phyloP scores from a whole-genome alignment of 1,140 invertebrate species.

The Caenorhabditis briggsae region DNA sequence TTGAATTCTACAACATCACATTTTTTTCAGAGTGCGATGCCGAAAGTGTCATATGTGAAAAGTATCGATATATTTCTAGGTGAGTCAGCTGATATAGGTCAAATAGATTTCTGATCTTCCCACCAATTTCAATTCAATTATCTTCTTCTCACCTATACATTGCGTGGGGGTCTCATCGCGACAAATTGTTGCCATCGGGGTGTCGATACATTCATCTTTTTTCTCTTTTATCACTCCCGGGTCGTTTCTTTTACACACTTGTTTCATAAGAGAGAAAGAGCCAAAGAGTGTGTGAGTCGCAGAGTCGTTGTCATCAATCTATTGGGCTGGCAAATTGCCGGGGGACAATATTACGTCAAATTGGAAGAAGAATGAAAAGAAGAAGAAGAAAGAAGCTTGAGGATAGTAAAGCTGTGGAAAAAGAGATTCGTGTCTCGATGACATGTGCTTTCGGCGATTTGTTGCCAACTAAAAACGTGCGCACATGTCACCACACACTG shows the following conservation, averaged over 20 bases:
- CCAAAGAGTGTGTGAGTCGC: too few relatives aligned
- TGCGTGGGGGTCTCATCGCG: slow-evolving; percentile 14
- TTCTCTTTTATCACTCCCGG: background rate
- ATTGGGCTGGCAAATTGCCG: slow-evolving; percentile 49
- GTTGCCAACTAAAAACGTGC: slow-evolving; percentile 46
- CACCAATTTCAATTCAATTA: background rate
- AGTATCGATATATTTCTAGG: slow-evolving; percentile 95
- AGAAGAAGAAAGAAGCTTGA: too few relatives aligned
- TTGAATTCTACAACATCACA: background rate
- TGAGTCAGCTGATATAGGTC: slow-evolving; percentile 79
- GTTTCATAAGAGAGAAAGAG: background rate
- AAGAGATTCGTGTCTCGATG: background rate
- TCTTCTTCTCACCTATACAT: slow-evolving; percentile 12
- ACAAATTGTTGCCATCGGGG: slow-evolving; percentile 44
- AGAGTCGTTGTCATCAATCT: slow-evolving; percentile 52
- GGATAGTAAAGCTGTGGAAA: background rate
- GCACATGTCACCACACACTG: slow-evolving; percentile 43
- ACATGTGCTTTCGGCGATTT: slow-evolving; percentile 46
- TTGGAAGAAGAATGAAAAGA: background rate
- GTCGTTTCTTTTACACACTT: slow-evolving; percentile 7
- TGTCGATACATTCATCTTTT: slow-evolving; percentile 15
- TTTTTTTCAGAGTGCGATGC: slow-evolving; percentile 64
- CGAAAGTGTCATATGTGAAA: slow-evolving; percentile 96
- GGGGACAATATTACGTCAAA: slow-evolving; percentile 42
- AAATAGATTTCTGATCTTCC: background rate